Percentiles rank a stretch among this genome's conserved stretches.
phyloP scores from a whole-genome alignment of 23 tunicate genomes.

The Ascidia mentula region DNA sequence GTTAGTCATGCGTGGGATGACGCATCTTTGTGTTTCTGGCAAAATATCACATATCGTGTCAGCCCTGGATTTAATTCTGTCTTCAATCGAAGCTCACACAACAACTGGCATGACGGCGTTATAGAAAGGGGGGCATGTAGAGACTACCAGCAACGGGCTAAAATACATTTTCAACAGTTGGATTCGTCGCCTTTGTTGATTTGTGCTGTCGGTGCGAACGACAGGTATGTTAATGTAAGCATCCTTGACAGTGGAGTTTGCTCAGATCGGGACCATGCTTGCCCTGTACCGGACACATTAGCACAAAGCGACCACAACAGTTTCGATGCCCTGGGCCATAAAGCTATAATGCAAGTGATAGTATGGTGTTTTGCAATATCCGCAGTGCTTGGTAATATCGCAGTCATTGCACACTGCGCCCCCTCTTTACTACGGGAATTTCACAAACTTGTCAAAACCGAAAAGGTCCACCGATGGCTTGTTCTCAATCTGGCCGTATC shows the following conservation, averaged over 20 bases:
- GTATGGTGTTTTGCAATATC: slow-evolving; percentile 29
- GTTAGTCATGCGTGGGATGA: background rate
- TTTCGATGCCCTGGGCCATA: slow-evolving; percentile 16
- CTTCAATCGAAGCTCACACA: background rate
- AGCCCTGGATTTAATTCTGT: background rate
- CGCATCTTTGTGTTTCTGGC: background rate
- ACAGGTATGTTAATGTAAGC: background rate
- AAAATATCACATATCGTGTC: background rate
- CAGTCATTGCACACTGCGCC: slow-evolving; percentile 12
- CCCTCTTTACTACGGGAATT: background rate
- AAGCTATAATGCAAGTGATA: background rate
- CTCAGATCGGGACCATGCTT: background rate
- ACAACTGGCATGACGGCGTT: background rate
- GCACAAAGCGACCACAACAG: background rate
- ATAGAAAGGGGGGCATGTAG: background rate
- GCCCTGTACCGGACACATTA: slow-evolving; percentile 3
- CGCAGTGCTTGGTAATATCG: slow-evolving; percentile 22
- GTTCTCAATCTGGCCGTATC: slow-evolving; percentile 25
- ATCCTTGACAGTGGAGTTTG: background rate
- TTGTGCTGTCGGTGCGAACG: background rate
- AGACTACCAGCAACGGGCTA: background rate
- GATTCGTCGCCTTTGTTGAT: background rate
- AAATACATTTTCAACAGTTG: background rate
- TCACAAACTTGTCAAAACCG: background rate
- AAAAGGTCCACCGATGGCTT: slow-evolving; percentile 22